Conservation (phyloP, 2,113 vertebrate genomes). For the Urocitellus parryii region DNA sequence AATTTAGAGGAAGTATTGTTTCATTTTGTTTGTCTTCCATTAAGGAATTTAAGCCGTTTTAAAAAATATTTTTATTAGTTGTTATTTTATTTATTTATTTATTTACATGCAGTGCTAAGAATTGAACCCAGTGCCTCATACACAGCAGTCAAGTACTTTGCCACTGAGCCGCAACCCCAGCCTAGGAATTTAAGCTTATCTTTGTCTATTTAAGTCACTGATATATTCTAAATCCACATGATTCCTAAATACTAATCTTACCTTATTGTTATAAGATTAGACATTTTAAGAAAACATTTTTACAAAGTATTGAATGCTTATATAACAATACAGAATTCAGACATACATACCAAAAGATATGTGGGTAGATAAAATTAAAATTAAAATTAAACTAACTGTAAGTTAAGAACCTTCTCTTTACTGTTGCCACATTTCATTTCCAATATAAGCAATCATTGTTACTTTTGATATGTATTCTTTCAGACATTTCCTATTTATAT, state of each 20-base stretch:
- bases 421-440: neutral
- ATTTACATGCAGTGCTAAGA: too few relatives aligned
- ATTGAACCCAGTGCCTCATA: too few relatives aligned
- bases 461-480: neutral
- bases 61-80: too few relatives aligned
- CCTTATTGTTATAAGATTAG: neutral
- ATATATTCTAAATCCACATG: neutral
- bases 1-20: neutral
- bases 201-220: neutral
- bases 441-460: neutral
- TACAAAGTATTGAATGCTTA: neutral
- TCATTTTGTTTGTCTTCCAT: neutral
- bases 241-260: neutral
- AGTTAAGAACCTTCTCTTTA: neutral
- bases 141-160: too few relatives aligned
- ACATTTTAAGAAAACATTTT: neutral
- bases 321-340: constrained; percentile 6
- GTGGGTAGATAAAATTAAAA: neutral
- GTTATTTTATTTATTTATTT: too few relatives aligned
- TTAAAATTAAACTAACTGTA: neutral
- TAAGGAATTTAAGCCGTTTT: constrained; percentile 37
- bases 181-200: neutral
- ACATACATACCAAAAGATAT: neutral
- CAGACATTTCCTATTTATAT: neutral
- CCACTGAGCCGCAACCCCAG: too few relatives aligned